Percentiles rank a stretch among this genome's conserved stretches.
Evolutionary conservation across 1,140 invertebrate genomes (phyloP).

Genomic region (Drosophila sproati): DNA sequence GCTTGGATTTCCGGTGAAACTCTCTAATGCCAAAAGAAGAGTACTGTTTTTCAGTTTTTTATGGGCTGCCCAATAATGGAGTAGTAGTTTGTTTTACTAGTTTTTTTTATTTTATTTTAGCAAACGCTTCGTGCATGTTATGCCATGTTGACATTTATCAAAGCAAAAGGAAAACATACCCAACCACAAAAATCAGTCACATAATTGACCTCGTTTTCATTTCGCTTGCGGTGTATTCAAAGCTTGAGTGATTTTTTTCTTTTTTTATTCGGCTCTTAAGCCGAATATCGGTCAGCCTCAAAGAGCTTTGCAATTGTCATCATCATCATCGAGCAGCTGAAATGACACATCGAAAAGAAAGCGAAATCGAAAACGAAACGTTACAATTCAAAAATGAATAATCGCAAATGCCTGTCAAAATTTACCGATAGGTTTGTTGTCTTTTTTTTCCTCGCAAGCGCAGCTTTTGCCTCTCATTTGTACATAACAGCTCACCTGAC

Average conservation of each 20-base stretch:
- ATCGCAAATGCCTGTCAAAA: slow-evolving; percentile 36
- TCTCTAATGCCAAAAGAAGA: slow-evolving; percentile 28
- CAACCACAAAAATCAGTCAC: slow-evolving; percentile 28
- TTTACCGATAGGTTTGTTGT: slow-evolving; percentile 1
- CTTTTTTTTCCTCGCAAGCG: slow-evolving; percentile 38
- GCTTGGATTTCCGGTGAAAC: slow-evolving; percentile 80
- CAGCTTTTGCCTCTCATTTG: slow-evolving; percentile 27
- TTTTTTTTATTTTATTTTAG: background rate
- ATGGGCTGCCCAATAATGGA: background rate
- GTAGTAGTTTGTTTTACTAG: background rate
- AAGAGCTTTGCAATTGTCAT: slow-evolving; percentile 61
- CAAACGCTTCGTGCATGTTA: slow-evolving; percentile 24
- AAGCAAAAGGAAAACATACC: slow-evolving; percentile 28
- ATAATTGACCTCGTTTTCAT: slow-evolving; percentile 54
- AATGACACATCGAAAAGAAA: slow-evolving; percentile 76
- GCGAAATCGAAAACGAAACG: slow-evolving; percentile 47
- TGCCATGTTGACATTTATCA: slow-evolving; percentile 41
- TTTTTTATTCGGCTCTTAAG: slow-evolving; percentile 40
- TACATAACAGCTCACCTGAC: slow-evolving; percentile 41
- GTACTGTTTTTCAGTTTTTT: slow-evolving; percentile 28
- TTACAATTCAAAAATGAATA: slow-evolving; percentile 47
- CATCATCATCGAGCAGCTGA: slow-evolving; percentile 41
- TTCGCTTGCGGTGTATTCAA: slow-evolving; percentile 31
- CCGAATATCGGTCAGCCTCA: slow-evolving; percentile 50
- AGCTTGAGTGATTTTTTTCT: slow-evolving; percentile 51